Evolutionary conservation across 2,888 invertebrate genomes (phyloP).

Genomic region (Patella ulyssiponensis): DNA sequence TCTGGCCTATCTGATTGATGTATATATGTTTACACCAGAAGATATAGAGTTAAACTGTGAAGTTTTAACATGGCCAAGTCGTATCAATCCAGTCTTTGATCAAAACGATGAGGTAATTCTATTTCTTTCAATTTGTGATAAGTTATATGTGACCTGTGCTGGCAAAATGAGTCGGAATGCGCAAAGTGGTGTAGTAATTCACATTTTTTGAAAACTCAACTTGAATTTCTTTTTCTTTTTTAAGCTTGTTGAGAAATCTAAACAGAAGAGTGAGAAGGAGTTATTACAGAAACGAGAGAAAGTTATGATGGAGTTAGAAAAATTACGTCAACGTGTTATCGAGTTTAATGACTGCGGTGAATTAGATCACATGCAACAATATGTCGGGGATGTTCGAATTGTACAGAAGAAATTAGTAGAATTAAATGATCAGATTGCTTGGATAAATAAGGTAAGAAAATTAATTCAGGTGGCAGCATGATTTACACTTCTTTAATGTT

Average conservation of each 20-base stretch:
- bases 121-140: too few species aligned
- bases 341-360: constrained; percentile 89
- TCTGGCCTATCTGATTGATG: constrained; percentile 79
- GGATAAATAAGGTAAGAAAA: constrained; percentile 82
- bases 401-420: constrained; percentile 83
- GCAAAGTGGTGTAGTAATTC: too few species aligned
- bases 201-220: too few species aligned
- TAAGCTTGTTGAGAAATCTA: constrained; percentile 83
- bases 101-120: constrained; percentile 78
- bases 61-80: constrained; percentile 86
- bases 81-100: constrained; percentile 87
- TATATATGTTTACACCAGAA: constrained; percentile 81
- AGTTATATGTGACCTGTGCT: too few species aligned
- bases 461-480: too few species aligned
- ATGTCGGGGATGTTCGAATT: constrained; percentile 82
- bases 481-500: not conserved
- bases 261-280: constrained; percentile 88
- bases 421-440: constrained; percentile 83
- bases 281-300: constrained; percentile 80
- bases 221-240: constrained; percentile 18
- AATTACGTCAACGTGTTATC: constrained; percentile 82
- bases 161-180: too few species aligned
- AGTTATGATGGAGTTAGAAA: constrained; percentile 81
- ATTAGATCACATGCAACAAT: constrained; percentile 82
- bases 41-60: constrained; percentile 86